Base-by-base conservation (phyloP, 2,888 invertebrate genomes). In the Conomelus anceps region DNA sequence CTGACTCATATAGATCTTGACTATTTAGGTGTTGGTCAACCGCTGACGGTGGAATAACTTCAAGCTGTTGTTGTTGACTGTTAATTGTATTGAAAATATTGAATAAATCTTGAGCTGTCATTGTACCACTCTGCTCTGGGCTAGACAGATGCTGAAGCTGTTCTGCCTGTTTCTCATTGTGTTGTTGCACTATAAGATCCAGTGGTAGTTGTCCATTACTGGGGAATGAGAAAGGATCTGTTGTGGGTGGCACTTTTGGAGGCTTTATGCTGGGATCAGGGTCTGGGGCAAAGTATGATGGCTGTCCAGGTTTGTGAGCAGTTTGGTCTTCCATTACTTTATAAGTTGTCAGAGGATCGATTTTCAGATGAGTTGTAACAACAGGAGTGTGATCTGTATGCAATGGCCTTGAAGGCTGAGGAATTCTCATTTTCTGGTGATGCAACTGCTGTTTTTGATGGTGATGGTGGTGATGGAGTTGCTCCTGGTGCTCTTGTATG, bases 301-400 rank as follows among this genome's bases (percentile, higher is more conserved):
- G 89, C 20, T 89, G 85, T 20, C 90, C 90, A 23, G 93, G 91
- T 93, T 93, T 92, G 93, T 93, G 41, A 85, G 90, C 84, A 93
- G 94, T 89, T 13, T 93, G 93, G 22, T 94, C 93, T 92, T 95
- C 95, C 0, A 94, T 94, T 6, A 95, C 95, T 93, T 95, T 94
- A 91, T 95, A 95, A 26, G n/a, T 86, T 85, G 26, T 84, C 13
- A 63, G 63, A 0, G 63, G 63, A 63, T 63, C 63, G n/a, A 63
- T 63, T n/a, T 63, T 63, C 22, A 86, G 17, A 13, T 22, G 23
- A 4, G 24, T 22, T 17, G 29, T 24, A 1, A 26, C 86, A 29
- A 86, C 24, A 0, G 86, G 86, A 1, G 86, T 86, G 29, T 86
- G 86, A 26, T 86, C 86, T 22, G 86, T 26, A n/a, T 86, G 86